A percentile compares a stretch with the other conserved stretches of the same genome.
Evolutionary conservation across 2,888 invertebrate species (phyloP).

Genomic region (Tenthredo distinguenda): DNA sequence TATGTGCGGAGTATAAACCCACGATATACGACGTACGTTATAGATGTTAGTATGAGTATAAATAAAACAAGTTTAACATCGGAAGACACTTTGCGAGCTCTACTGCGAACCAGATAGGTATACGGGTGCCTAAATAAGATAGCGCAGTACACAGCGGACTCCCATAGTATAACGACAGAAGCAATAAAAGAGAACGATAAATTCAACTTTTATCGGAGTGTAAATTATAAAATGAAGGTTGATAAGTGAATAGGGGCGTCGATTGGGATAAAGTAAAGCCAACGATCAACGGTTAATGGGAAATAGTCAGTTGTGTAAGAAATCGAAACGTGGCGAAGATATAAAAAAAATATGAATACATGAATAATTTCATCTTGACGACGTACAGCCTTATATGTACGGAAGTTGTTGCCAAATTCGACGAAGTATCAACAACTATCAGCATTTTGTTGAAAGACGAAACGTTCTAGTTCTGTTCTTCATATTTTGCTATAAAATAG

Average conservation of each 20-base stretch:
- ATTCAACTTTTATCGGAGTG: constrained; percentile 29
- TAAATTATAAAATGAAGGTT: constrained; percentile 39
- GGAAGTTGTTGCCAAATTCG: not conserved
- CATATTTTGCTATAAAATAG: too few species aligned
- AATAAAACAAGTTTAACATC: constrained; percentile 37
- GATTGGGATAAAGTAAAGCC: constrained; percentile 19
- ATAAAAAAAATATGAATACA: not conserved
- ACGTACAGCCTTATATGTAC: not conserved
- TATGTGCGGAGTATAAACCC: not conserved
- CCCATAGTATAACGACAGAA: not conserved
- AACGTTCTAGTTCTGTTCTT: not conserved
- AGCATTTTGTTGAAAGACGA: not conserved
- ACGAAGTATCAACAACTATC: not conserved
- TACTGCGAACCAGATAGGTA: not conserved
- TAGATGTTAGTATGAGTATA: not conserved
- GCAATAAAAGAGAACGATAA: constrained; percentile 39
- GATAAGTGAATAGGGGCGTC: constrained; percentile 14
- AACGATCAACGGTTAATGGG: not conserved
- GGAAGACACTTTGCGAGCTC: constrained; percentile 5
- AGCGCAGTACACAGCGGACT: not conserved
- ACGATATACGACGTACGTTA: not conserved
- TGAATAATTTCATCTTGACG: not conserved
- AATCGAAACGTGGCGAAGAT: not conserved
- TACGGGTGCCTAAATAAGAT: constrained; percentile 25
- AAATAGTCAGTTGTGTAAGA: not conserved